phyloP scores from a whole-genome alignment of 2,888 invertebrate species.

The Amphipoea oculea region DNA sequence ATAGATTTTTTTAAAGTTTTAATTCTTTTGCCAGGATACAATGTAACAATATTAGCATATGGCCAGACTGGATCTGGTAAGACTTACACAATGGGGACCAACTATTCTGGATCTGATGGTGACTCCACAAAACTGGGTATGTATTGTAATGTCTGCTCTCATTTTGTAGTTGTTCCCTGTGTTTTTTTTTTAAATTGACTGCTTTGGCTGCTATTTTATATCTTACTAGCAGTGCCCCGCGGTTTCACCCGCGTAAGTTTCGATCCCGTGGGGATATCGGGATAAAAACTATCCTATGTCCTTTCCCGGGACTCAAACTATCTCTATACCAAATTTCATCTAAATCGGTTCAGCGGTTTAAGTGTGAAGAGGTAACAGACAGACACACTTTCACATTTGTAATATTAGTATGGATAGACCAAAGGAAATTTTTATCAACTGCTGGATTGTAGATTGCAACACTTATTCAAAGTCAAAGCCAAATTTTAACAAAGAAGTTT shows the following conservation, averaged over 20 bases:
- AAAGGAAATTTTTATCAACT: not conserved
- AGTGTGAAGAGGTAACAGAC: no score
- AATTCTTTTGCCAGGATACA: constrained; percentile 92
- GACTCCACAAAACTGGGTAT: constrained; percentile 88
- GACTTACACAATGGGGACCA: constrained; percentile 98
- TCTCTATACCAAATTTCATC: no score
- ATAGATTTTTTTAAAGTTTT: not conserved
- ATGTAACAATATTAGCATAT: constrained; percentile 98
- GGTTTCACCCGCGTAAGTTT: no score
- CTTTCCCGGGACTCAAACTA: no score
- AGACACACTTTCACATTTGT: no score
- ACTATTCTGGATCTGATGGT: constrained; percentile 91
- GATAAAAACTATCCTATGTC: no score
- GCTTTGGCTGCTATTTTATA: no score
- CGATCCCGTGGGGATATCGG: no score
- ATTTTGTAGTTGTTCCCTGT: not conserved
- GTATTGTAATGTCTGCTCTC: constrained; percentile 20
- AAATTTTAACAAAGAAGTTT: not conserved
- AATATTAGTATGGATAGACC: no score
- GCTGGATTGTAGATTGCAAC: not conserved
- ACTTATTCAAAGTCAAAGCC: not conserved
- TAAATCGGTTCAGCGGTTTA: no score
- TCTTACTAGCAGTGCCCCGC: no score
- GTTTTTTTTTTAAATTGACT: not conserved
- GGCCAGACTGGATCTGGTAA: constrained; percentile 99